These are phyloP conservation scores for Eristalis arbustorum DNA, from an alignment of 2,888 invertebrate species.

Conservation along the genomic window DNA sequence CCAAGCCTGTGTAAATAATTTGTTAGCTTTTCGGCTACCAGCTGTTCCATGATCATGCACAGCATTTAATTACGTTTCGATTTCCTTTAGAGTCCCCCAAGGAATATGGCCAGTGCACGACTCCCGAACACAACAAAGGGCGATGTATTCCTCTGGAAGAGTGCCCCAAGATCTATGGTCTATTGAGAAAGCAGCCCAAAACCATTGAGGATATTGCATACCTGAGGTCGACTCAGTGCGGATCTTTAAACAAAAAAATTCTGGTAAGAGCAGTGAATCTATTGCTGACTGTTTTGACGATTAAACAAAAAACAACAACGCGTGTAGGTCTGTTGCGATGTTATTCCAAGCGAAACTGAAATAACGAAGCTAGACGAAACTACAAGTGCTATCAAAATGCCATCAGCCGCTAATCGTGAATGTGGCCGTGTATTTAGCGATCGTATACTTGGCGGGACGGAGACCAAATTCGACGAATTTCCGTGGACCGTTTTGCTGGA, in stretches of 20 bases:
- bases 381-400: neutral
- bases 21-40: too few species aligned
- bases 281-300: neutral
- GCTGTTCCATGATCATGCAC: too few species aligned
- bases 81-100: neutral
- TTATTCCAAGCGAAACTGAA: neutral
- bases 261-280: neutral
- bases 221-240: neutral
- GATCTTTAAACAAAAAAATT: neutral
- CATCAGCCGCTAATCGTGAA: neutral
- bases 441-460: slow-evolving; percentile 84
- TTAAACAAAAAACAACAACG: too few species aligned
- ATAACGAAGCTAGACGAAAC: too few species aligned
- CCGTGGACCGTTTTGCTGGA: slow-evolving; percentile 82
- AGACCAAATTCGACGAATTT: slow-evolving; percentile 84
- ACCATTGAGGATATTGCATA: neutral
- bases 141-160: neutral
- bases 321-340: neutral
- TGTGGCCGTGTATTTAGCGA: slow-evolving; percentile 83
- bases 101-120: neutral
- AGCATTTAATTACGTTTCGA: neutral
- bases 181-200: neutral
- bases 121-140: neutral
- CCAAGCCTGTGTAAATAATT: too few species aligned
- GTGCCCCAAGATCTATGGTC: neutral